phyloP scores from a whole-genome alignment of 37 sponge, comb jelly and placozoan species.

The Lycopodina hypogea region DNA sequence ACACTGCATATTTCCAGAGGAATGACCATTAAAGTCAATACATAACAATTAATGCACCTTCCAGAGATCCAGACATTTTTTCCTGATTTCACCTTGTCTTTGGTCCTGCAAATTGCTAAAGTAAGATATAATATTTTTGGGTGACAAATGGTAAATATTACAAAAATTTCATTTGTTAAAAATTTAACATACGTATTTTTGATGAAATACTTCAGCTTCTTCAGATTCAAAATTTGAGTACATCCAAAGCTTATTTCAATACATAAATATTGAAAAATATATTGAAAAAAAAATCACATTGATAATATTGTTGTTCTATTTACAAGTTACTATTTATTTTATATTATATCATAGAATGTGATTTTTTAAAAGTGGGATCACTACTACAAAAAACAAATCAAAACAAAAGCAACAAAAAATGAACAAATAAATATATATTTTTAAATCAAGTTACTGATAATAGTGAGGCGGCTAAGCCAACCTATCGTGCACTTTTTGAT shows the following conservation, averaged over 20 bases:
- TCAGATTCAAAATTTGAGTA: slow-evolving; percentile 38
- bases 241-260: slow-evolving; percentile 64
- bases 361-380: too few species aligned
- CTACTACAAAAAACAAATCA: too few species aligned
- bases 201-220: slow-evolving; percentile 63
- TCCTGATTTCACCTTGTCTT: slow-evolving; percentile 62
- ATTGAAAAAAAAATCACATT: too few species aligned
- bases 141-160: background rate
- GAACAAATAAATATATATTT: too few species aligned
- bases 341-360: too few species aligned
- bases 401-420: too few species aligned
- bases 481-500: too few species aligned
- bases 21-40: background rate
- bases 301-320: background rate
- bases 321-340: too few species aligned
- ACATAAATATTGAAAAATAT: too few species aligned
- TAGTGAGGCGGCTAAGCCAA: too few species aligned
- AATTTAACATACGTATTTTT: slow-evolving; percentile 52
- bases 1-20: background rate
- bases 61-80: slow-evolving; percentile 67
- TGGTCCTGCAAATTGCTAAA: slow-evolving; percentile 62
- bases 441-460: too few species aligned
- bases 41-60: slow-evolving; percentile 51
- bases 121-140: background rate
- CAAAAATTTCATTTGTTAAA: background rate